Evolutionary conservation across 2,888 invertebrate genomes (phyloP), one percentile per base, ranked within the genome.

Genomic region (Diogma glabrata): DNA sequence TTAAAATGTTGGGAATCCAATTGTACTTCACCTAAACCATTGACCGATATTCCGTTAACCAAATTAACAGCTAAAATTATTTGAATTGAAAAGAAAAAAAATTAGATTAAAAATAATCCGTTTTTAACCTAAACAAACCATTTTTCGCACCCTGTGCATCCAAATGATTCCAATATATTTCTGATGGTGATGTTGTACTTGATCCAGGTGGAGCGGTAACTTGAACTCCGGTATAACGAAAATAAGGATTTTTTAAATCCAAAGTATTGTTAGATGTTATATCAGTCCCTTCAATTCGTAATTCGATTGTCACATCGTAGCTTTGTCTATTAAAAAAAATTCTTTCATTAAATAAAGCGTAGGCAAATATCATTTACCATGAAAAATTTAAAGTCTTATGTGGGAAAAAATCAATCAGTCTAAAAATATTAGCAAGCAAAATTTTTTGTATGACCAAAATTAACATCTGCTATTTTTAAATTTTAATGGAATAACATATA

Each of bases 221-320:
- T 0, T 94, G 89, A 22, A 90, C 89, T 17, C 93, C 94, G 3
- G 93, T 92, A 65, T 94, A 95, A 65, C 96, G 82, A 71, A 97
- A 97, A 78, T 94, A 96, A 0, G 97, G 96, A 73, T 97, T 97
- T 75, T 97, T 97, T 62, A 99, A 75, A 70, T 99, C 97, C 63
- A 99, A 76, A 14, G 90, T 91, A 68, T 97, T 97, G 56, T 82
- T 83, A 33, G 92, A 89, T 54, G 84, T 81, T 61, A 85, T 81
- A 53, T 81, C 82, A 10, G 91, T 90, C 33, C 94, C 94, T 66
- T 94, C 93, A 54, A 95, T 78, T 59, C 82, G 82, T 58, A 97
- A 73, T 61, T 94, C 93, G 67, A 99, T 95, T 14, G 95, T 93
- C 3, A 99, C 96, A 73, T 99, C 97, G 64, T 99, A 99, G 63